phyloP scores from a whole-genome alignment of 2,888 invertebrate species.

The Tachina grossa region DNA sequence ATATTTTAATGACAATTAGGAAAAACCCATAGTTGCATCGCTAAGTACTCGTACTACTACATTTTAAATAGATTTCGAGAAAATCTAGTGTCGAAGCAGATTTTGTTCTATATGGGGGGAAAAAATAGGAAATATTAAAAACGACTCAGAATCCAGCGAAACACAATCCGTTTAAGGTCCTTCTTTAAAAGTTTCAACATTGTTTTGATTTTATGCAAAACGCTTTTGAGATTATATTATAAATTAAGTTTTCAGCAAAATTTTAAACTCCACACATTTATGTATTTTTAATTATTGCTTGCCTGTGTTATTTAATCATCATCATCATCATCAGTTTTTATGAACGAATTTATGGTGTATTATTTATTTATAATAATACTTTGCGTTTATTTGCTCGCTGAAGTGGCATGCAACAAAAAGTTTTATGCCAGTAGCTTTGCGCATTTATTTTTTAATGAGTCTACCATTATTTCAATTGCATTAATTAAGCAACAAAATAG shows the following conservation, averaged over 20 bases:
- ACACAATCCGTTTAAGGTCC: no score
- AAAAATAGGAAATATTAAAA: no score
- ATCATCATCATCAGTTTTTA: slow-evolving; percentile 19
- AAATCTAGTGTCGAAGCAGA: no score
- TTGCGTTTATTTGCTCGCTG: slow-evolving; percentile 23
- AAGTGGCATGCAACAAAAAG: slow-evolving; percentile 45
- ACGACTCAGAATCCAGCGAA: no score
- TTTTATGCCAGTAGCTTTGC: slow-evolving; percentile 31
- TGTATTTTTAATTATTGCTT: slow-evolving; percentile 19
- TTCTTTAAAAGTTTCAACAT: no score
- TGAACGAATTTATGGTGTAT: background rate
- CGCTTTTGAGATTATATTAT: background rate
- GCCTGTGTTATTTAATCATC: background rate
- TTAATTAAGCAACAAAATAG: slow-evolving; percentile 55
- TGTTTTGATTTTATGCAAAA: no score
- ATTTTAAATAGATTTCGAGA: no score
- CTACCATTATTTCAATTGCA: slow-evolving; percentile 54
- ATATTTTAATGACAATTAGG: no score
- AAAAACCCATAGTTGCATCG: no score
- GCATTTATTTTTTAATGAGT: slow-evolving; percentile 60
- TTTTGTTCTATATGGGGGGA: no score
- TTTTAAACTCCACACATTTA: background rate
- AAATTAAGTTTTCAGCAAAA: slow-evolving; percentile 14
- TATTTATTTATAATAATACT: slow-evolving; percentile 15
- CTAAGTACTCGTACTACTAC: no score